Evolutionary conservation across 2,888 invertebrate genomes (phyloP).

Genomic region (Agonum fuliginosum): DNA sequence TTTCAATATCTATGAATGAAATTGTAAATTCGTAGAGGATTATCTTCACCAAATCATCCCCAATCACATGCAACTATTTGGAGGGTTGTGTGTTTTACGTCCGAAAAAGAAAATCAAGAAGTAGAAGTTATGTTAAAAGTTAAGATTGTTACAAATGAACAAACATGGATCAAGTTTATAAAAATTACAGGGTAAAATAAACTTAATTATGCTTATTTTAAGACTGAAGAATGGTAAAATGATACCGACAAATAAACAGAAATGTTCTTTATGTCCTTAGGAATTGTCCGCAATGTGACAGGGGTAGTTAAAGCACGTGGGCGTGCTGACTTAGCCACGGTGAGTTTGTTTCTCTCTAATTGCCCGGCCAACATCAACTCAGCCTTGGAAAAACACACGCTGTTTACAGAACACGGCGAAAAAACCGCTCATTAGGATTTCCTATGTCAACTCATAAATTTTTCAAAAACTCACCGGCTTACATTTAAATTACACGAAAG

Average conservation of each 20-base stretch:
- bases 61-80: too few relatives aligned
- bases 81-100: too few relatives aligned
- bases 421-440: slow-evolving; percentile 53
- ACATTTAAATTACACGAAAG: slow-evolving; percentile 53
- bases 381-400: slow-evolving; percentile 12
- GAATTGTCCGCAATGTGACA: neutral
- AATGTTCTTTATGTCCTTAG: neutral
- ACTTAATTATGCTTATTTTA: too few relatives aligned
- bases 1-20: too few relatives aligned
- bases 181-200: too few relatives aligned
- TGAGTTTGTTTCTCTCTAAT: slow-evolving; percentile 37
- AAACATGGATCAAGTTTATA: too few relatives aligned
- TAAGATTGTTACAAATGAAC: too few relatives aligned
- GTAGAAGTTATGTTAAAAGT: too few relatives aligned
- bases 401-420: slow-evolving; percentile 42
- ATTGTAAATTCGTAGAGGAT: too few relatives aligned
- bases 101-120: too few relatives aligned
- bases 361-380: slow-evolving; percentile 1
- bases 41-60: too few relatives aligned
- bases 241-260: neutral
- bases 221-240: too few relatives aligned
- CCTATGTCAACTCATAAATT: slow-evolving; percentile 57
- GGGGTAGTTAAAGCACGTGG: neutral
- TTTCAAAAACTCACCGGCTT: slow-evolving; percentile 50
- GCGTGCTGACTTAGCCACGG: neutral